phyloP scores from a whole-genome alignment of 1,140 invertebrate species.

The Drosophila seguyi region DNA sequence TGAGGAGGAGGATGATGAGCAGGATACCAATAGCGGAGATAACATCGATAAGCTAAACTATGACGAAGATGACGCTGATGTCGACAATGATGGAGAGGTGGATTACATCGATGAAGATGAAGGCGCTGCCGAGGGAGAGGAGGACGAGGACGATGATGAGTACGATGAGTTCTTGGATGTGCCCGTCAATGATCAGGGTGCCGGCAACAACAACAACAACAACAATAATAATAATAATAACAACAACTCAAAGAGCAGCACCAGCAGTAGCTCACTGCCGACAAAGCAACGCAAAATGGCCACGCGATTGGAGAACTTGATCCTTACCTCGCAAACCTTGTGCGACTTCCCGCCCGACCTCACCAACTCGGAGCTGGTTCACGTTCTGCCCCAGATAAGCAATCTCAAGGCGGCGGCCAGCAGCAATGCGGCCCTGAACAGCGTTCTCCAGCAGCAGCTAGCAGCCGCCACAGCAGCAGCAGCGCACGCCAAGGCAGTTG shows the following conservation, averaged over 20 bases:
- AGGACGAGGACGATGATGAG: constrained; percentile 60
- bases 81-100: constrained; percentile 61
- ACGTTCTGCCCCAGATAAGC: constrained; percentile 72
- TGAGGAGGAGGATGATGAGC: constrained; percentile 50
- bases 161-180: constrained; percentile 67
- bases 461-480: constrained; percentile 64
- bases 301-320: constrained; percentile 74
- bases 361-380: constrained; percentile 66
- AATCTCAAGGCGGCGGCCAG: constrained; percentile 70
- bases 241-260: constrained; percentile 28
- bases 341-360: constrained; percentile 79
- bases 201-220: constrained; percentile 34
- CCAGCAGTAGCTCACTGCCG: constrained; percentile 35
- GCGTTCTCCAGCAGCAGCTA: constrained; percentile 66
- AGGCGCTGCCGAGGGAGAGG: constrained; percentile 53
- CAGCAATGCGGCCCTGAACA: constrained; percentile 66
- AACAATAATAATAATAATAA: constrained; percentile 48
- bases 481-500: constrained; percentile 66
- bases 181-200: constrained; percentile 45
- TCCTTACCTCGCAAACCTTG: constrained; percentile 63
- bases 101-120: constrained; percentile 75
- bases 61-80: constrained; percentile 60
- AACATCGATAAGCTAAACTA: constrained; percentile 62
- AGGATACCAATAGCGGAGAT: constrained; percentile 68
- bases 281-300: constrained; percentile 71